Conservation (phyloP, 2,113 vertebrate genomes). For the Chloropsis cyanopogon region DNA sequence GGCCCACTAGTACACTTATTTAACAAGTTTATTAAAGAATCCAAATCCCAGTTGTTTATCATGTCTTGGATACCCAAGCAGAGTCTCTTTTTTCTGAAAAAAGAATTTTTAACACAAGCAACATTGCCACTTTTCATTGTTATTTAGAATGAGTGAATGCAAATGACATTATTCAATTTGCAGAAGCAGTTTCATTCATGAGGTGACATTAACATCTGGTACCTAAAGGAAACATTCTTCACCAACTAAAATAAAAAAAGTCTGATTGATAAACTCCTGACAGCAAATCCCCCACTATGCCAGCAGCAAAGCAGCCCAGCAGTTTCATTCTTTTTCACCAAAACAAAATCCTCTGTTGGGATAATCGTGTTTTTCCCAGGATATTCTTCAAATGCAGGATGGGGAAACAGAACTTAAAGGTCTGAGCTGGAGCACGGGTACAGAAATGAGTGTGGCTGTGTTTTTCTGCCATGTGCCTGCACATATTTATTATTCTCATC, state of each 20-base stretch:
- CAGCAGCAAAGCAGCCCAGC: neutral
- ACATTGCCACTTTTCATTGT: neutral
- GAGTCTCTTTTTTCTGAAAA: neutral
- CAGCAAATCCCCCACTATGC: rapidly evolving
- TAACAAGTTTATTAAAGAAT: neutral
- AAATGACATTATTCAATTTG: neutral
- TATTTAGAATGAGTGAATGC: neutral
- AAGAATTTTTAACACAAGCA: neutral
- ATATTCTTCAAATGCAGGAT: neutral
- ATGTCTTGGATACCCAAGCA: neutral
- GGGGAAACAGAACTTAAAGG: neutral
- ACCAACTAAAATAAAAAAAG: neutral
- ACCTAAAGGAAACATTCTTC: constrained; percentile 8
- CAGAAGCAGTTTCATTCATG: neutral
- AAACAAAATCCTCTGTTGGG: neutral
- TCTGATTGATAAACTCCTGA: neutral
- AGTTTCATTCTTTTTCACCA: neutral
- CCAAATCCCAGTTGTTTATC: neutral
- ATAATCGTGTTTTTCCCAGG: neutral
- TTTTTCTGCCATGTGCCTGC: neutral
- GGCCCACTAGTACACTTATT: neutral
- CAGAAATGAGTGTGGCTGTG: rapidly evolving
- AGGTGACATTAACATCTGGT: neutral
- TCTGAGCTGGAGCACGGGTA: neutral
- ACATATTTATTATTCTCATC: neutral